Evolutionary conservation across 2,797 vertebrate genomes (phyloP).

Genomic region (Periophthalmus magnuspinnatus): DNA sequence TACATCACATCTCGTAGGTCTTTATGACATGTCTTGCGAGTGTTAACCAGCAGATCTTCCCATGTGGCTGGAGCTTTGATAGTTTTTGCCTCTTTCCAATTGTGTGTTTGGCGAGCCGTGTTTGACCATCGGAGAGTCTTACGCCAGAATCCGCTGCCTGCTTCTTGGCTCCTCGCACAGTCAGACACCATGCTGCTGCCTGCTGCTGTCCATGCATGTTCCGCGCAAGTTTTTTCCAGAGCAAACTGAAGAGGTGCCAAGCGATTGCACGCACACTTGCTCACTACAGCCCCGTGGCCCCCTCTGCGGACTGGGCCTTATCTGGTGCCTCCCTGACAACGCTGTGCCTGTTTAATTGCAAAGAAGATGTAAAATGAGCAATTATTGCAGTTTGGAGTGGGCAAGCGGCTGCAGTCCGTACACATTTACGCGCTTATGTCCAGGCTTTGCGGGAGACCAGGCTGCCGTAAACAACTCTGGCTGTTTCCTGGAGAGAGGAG

Average conservation of each 20-base stretch:
- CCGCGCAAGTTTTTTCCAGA: conserved; percentile 40
- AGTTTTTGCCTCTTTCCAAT: conserved; percentile 13
- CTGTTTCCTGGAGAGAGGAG: conserved; percentile 49
- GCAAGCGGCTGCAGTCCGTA: conserved; percentile 54
- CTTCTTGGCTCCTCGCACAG: conserved; percentile 38
- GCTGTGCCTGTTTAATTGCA: conserved; percentile 62
- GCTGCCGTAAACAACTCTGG: conserved; percentile 38
- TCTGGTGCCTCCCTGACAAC: conserved; percentile 66
- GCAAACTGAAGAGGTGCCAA: conserved; percentile 45
- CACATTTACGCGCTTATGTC: conserved; percentile 19
- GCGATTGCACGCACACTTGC: conserved; percentile 24
- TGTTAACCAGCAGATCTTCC: background rate
- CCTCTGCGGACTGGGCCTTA: conserved; percentile 48
- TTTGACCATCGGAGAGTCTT: conserved; percentile 28
- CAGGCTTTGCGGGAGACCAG: conserved; percentile 23
- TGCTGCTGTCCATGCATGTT: conserved; percentile 45
- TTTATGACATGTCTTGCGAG: conserved; percentile 35
- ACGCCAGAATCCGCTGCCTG: conserved; percentile 38
- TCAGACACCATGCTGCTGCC: conserved; percentile 27
- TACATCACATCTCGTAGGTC: conserved; percentile 11
- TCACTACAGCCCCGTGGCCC: conserved; percentile 37
- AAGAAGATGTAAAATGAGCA: conserved; percentile 62
- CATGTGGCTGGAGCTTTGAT: conserved; percentile 14
- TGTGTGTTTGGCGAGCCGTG: conserved; percentile 24
- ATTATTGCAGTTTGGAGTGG: conserved; percentile 63